Evolutionary conservation across 2,888 invertebrate genomes (phyloP).

Genomic region (Eristalis arbustorum): DNA sequence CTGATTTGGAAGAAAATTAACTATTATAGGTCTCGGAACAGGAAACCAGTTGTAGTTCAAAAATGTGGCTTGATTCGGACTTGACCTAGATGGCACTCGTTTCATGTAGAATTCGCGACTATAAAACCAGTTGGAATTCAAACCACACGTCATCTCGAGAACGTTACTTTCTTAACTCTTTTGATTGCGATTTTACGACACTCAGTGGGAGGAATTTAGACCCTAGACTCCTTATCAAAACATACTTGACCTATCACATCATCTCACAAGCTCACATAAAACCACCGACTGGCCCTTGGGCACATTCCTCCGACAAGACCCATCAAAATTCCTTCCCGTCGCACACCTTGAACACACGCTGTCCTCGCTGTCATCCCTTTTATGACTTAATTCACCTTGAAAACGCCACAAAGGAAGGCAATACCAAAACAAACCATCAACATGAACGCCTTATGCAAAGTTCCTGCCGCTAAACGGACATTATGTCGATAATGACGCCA

Average conservation of each 20-base stretch:
- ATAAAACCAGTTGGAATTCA: too few relatives aligned
- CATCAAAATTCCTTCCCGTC: background rate
- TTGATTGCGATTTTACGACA: too few relatives aligned
- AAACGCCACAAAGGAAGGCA: slow-evolving; percentile 9
- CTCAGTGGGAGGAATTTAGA: too few relatives aligned
- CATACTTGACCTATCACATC: background rate
- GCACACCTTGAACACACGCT: slow-evolving; percentile 11
- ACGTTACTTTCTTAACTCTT: too few relatives aligned
- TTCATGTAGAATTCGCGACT: too few relatives aligned
- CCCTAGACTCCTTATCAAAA: background rate
- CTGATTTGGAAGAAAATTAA: too few relatives aligned
- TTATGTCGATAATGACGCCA: slow-evolving; percentile 61
- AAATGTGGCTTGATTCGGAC: too few relatives aligned
- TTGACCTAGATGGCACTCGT: too few relatives aligned
- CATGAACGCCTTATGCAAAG: slow-evolving; percentile 19
- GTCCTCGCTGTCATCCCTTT: slow-evolving; percentile 41
- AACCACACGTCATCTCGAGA: too few relatives aligned
- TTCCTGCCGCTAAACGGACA: slow-evolving; percentile 49
- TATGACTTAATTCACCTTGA: slow-evolving; percentile 60
- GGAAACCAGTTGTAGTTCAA: too few relatives aligned
- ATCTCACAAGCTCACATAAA: background rate
- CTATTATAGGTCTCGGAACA: too few relatives aligned
- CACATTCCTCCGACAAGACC: background rate
- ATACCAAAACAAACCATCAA: slow-evolving; percentile 28
- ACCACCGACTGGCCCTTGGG: background rate